A percentile compares a stretch with the other conserved stretches of the same genome.
phyloP scores from a whole-genome alignment of 2,888 invertebrate species.

The Tiliacea aurago region DNA sequence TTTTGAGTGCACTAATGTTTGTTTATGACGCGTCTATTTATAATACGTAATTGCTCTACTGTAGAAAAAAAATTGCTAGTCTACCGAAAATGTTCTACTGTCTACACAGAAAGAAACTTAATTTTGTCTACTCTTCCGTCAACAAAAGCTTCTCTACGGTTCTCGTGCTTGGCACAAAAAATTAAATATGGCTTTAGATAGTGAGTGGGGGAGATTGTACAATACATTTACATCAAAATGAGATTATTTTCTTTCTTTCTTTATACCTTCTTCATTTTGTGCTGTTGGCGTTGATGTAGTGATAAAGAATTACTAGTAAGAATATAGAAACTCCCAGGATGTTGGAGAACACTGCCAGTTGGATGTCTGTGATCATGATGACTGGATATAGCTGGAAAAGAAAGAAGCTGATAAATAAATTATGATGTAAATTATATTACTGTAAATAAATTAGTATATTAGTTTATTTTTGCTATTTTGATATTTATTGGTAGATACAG shows the following conservation, averaged over 20 bases:
- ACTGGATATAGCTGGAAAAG: constrained; percentile 56
- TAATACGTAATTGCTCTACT: no score
- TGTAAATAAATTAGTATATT: background rate
- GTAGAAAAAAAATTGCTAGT: no score
- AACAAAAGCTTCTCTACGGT: no score
- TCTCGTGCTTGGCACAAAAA: no score
- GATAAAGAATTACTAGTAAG: constrained; percentile 98
- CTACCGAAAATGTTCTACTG: no score
- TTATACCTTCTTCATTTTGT: constrained; percentile 86
- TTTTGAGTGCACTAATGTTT: no score
- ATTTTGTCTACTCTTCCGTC: no score
- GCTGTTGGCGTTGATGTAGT: constrained; percentile 97
- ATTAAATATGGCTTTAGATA: no score
- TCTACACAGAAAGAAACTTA: no score
- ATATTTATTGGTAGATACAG: background rate
- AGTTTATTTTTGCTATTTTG: background rate
- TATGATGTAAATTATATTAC: background rate
- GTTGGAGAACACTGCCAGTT: constrained; percentile 98
- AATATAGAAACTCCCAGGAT: constrained; percentile 97
- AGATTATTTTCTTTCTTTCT: background rate
- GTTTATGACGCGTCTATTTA: no score
- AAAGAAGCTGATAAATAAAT: constrained; percentile 1
- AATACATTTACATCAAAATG: background rate
- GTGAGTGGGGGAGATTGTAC: no score
- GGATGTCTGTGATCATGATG: constrained; percentile 98